Conservation (phyloP, 2,888 invertebrate genomes). For the Ethmia dodecea region DNA sequence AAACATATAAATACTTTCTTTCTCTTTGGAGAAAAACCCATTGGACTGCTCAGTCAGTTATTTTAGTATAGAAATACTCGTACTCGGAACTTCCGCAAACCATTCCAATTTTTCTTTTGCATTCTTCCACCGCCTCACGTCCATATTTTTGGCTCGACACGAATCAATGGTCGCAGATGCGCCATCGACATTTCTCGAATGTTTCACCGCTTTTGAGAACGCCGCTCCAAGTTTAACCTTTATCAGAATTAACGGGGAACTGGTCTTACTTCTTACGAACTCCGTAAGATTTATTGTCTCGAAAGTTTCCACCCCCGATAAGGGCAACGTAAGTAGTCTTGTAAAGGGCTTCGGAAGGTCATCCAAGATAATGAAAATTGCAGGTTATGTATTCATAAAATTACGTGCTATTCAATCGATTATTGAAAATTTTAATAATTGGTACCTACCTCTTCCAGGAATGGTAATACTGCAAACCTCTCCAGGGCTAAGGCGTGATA, state of each 20-base stretch:
- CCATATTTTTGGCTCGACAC: background rate
- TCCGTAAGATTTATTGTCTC: conserved; percentile 49
- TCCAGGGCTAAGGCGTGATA: too few species aligned
- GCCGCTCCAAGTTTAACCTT: conserved; percentile 46
- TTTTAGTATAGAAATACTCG: too few species aligned
- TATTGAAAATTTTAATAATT: too few species aligned
- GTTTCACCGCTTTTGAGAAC: conserved; percentile 47
- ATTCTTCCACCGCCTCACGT: conserved; percentile 1
- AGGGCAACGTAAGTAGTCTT: conserved; percentile 33
- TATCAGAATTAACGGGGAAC: conserved; percentile 51
- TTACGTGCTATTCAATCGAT: too few species aligned
- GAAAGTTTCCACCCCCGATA: conserved; percentile 47
- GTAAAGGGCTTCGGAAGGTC: conserved; percentile 19
- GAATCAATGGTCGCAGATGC: conserved; percentile 29
- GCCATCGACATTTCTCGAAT: conserved; percentile 43
- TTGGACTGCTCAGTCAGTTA: too few species aligned
- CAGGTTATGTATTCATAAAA: too few species aligned
- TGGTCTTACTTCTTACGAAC: conserved; percentile 39
- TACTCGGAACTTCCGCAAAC: background rate
- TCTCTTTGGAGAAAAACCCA: too few species aligned
- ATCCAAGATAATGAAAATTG: conserved; percentile 19
- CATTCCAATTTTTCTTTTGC: background rate
- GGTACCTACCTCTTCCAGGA: too few species aligned
- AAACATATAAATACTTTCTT: too few species aligned
- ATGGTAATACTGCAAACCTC: too few species aligned